These are phyloP conservation scores for Zapus hudsonius DNA, from an alignment of 2,113 vertebrate species.

Conservation along the genomic window DNA sequence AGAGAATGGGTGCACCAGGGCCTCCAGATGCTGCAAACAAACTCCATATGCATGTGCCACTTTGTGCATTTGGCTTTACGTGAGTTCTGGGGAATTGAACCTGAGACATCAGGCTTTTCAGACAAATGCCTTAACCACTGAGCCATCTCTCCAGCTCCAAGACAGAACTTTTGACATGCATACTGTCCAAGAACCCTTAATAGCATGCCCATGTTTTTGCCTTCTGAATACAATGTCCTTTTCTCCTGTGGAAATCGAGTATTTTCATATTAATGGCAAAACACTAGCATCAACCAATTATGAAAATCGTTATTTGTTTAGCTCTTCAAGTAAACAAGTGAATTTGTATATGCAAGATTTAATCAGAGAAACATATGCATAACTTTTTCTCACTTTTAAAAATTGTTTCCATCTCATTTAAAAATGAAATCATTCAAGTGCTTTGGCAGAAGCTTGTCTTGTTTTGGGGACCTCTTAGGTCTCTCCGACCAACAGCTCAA, in stretches of 20 bases:
- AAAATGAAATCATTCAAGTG: slow-evolving; percentile 28
- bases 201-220: not conserved
- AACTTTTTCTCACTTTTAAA: not conserved
- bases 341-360: not conserved
- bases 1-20: too few species aligned
- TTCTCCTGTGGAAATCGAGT: not conserved
- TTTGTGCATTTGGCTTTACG: too few species aligned
- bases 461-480: too few species aligned
- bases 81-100: too few species aligned
- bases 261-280: not conserved
- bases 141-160: too few species aligned
- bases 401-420: slow-evolving; percentile 1
- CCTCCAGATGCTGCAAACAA: too few species aligned
- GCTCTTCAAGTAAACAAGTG: not conserved
- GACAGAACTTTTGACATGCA: not conserved
- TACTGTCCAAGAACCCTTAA: not conserved
- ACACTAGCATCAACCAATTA: not conserved
- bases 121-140: too few species aligned
- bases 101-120: too few species aligned
- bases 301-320: not conserved
- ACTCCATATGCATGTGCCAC: too few species aligned
- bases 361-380: not conserved
- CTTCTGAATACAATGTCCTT: not conserved
- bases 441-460: too few species aligned
- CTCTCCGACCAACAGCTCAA: too few species aligned